Conservation (phyloP, 2,113 vertebrate species). For the Trachemys scripta region DNA sequence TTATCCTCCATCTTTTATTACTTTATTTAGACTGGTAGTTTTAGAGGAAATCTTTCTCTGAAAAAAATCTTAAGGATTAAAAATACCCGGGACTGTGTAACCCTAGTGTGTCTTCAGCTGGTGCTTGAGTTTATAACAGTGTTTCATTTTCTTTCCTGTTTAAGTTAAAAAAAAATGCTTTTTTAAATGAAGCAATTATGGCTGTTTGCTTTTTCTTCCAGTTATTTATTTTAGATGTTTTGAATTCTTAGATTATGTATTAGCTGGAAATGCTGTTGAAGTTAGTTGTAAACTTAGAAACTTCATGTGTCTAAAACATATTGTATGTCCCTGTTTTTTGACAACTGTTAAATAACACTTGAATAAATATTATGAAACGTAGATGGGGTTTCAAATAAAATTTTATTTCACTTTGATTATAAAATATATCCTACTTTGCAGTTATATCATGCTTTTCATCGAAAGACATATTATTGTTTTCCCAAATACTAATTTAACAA, state of each 20-base stretch:
- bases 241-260: not conserved
- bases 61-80: not conserved
- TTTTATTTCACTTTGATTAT: too few relatives aligned
- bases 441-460: not conserved
- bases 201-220: not conserved
- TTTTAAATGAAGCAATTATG: not conserved
- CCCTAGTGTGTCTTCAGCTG: not conserved
- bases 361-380: not conserved
- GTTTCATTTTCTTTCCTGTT: constrained; percentile 7
- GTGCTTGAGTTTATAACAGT: not conserved
- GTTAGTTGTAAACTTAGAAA: not conserved
- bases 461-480: not conserved
- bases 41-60: not conserved
- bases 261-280: not conserved
- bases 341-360: not conserved
- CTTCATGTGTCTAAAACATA: not conserved
- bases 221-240: not conserved
- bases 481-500: not conserved
- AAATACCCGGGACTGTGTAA: not conserved
- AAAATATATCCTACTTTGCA: too few relatives aligned
- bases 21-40: not conserved
- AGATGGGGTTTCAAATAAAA: too few relatives aligned
- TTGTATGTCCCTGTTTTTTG: not conserved
- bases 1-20: not conserved
- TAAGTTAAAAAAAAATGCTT: not conserved